These are phyloP conservation scores for Sinocyclocheilus rhinocerous DNA, from an alignment of 2,113 vertebrate species.

Conservation along the genomic window DNA sequence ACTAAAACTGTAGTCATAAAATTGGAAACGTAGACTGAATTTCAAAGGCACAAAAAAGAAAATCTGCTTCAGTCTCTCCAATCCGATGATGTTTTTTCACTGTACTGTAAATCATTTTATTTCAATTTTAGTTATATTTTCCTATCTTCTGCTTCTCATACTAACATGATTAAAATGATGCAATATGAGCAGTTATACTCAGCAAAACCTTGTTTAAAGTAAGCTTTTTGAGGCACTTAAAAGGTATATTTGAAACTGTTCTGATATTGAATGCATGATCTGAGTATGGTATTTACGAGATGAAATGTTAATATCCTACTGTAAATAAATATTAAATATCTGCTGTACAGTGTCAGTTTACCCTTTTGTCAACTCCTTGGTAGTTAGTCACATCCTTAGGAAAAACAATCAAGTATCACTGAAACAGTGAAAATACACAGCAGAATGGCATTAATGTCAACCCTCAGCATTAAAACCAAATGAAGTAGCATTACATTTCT, in stretches of 20 bases:
- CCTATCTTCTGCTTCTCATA: slow-evolving; percentile 67
- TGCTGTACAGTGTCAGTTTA: neutral
- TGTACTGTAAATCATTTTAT: slow-evolving; percentile 7
- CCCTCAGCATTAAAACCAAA: neutral
- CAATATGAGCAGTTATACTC: slow-evolving; percentile 59
- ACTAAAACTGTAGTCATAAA: neutral
- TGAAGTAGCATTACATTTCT: no score
- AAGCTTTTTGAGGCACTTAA: slow-evolving; percentile 58
- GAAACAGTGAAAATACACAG: neutral
- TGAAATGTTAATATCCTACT: slow-evolving; percentile 23
- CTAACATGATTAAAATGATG: slow-evolving; percentile 66
- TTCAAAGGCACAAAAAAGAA: neutral
- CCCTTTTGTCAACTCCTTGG: neutral
- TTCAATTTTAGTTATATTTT: slow-evolving; percentile 2
- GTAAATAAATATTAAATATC: slow-evolving; percentile 38
- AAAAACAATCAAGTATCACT: no score
- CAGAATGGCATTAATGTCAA: no score
- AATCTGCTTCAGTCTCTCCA: neutral
- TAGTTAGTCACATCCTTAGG: neutral
- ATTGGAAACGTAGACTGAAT: neutral
- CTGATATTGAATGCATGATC: slow-evolving; percentile 17
- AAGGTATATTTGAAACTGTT: slow-evolving; percentile 26
- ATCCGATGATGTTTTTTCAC: slow-evolving; percentile 5
- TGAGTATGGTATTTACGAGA: slow-evolving; percentile 27
- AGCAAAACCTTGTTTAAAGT: slow-evolving; percentile 58